Evolutionary conservation across 2,888 invertebrate genomes (phyloP), one percentile per base, ranked within the genome.

Genomic region (Thera britannica): DNA sequence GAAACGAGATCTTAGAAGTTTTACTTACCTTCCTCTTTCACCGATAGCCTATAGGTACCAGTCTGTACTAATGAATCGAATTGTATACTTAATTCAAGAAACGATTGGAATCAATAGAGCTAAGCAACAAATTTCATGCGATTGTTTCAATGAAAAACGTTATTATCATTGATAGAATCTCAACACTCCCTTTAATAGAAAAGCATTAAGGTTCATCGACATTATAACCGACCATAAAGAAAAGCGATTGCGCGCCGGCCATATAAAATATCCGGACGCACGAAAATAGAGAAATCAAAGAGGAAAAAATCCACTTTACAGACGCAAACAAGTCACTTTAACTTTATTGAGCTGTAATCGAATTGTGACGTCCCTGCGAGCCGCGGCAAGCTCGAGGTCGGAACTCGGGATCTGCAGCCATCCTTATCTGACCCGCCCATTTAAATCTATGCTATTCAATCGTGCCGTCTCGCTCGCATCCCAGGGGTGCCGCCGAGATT

Each of bases 381-480:
- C 83, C 81, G 80, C 81, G 82, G 80, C 80, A 80, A 78, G 82
- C 75, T 83, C 75, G 83, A 83, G 84, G 87, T 83, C 85, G 88
- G 82, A 87, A 84, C 88, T 77, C 79, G 84, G 85, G 85, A 90
- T 90, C 86, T 92, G 86, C 84, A 90, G 87, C 92, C 88, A 83
- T 93, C 93, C 92, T 93, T 93, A 93, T 93, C 93, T 91, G 87
- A 89, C 92, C 88, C 89, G 85, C 83, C 90, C 87, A 92, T 93
- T 93, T 93, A 93, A 93, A 91, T 93, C 93, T 92, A 93, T 93
- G 93, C 93, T 90, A 89, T 93, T 93, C 93, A 93, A 93, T 93
- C 91, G 88, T 93, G 92, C 90, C 89, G 84, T 93, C 93, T 93
- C 93, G 84, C 92, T 93, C 90, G 89, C 84, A 81, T 93, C 93